Evolutionary conservation across 2,113 vertebrate genomes (phyloP), one percentile per base, ranked within the genome.

Genomic region (Pelobates fuscus): DNA sequence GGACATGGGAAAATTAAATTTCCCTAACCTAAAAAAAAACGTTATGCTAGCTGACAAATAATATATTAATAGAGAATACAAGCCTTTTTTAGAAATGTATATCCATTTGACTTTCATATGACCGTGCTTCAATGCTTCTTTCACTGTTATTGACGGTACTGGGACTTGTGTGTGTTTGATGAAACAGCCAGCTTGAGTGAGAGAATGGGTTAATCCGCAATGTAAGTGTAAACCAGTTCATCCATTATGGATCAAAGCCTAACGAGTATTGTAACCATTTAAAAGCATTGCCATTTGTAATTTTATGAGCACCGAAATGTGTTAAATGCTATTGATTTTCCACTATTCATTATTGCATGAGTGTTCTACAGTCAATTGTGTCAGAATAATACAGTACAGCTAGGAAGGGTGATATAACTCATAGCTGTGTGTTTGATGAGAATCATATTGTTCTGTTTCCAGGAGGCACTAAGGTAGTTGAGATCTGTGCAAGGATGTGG

Each of bases 101-200:
- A 77, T 80, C 70, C 80, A 77, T 77, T 85, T 87, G 84, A 80
- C 78, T 83, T 71, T 8, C 66, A 71, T 78, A 80, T 86, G 84
- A 86, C 80, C 79, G 41, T 60, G 60, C 77, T 75, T 59, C 85
- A 81, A 74, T 73, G 62, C 71, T 81, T 76, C 67, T 65, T 46
- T 61, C 57, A 44, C 21, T 30, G 44, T 78, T 80, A 43, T 14
- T 49, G 66, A 80, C 79, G 77, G 71, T 70, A 32, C 44, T n/a
- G 77, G 71, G 70, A 32, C 44, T n/a, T 0, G 25, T 70, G 69
- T 71, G 76, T 78, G 65, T 25, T 58, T 66, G 23, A 65, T 30
- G 57, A 49, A 67, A 71, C 68, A 5, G 23, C 15, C 44, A 17
- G 44, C 44, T 18, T 12, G 44, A 1, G 46, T 71, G 73, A 20